Base-by-base conservation (phyloP, 2,797 vertebrate genomes). In the Okamejei kenojei region DNA sequence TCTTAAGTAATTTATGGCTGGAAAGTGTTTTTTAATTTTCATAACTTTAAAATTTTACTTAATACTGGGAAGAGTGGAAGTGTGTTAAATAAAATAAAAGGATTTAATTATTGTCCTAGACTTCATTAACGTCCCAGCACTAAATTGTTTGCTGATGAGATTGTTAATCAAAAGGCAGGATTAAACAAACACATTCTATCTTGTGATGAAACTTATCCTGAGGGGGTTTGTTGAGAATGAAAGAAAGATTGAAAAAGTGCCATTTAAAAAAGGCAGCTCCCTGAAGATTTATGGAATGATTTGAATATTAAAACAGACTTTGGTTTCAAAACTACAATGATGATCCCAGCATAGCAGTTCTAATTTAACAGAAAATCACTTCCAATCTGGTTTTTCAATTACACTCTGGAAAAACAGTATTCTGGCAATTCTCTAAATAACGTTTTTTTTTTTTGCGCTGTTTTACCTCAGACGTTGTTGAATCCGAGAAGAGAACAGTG, bases 161-260 rank as follows among this genome's bases (percentile, higher is more conserved):
- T 94, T 95, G 94, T 92, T 92, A 92, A 92, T 92, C 94, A 95
- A 94, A 95, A 95, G 94, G 94, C 95, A 93, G 93, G 94, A 94
- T 94, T 96, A 96, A 96, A 96, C 94, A 95, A 95, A 95, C 94
- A 94, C 95, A 96, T 95, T n/a, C 95, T 94, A 94, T 96, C 96
- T 95, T 93, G 95, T 94, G 94, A 94, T 94, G 95, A 96, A 96
- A 96, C 96, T 94, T 96, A 96, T 96, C 96, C 96, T 65, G 65
- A 92, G 95, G 96, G n/a, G 95, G 95, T 94, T 95, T 95, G 94
- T 94, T 95, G 94, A 94, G 94, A 95, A 95, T 96, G 93, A 96
- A 96, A 96, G 95, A 94, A 94, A 95, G 93, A 95, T 95, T 96
- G 95, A 95, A 96, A 96, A 95, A 94, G 79, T 29, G 94, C 95